A percentile compares a stretch with the other conserved stretches of the same genome.
Evolutionary conservation across 53 echinoderm and acorn worm genomes (phyloP).

Genomic region (Zoroaster sp.): DNA sequence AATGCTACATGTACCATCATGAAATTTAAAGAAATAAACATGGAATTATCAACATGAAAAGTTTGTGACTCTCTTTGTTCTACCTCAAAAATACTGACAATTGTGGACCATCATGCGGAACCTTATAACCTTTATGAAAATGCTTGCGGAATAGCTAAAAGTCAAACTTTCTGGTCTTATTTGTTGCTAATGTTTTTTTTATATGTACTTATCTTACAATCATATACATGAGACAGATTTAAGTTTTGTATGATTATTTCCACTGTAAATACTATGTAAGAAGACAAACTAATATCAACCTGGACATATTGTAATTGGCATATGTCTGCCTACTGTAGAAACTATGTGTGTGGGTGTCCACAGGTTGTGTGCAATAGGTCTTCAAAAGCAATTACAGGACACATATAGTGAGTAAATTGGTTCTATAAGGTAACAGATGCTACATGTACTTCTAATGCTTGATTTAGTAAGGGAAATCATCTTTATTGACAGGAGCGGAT

Average conservation of each 20-base stretch:
- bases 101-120: no score
- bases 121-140: no score
- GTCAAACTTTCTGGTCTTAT: neutral
- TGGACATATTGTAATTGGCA: neutral
- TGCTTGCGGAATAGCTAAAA: neutral
- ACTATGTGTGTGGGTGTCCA: neutral
- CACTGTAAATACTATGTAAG: neutral
- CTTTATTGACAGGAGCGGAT: neutral
- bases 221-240: neutral
- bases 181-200: neutral
- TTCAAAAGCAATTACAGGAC: neutral
- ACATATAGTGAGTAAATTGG: neutral
- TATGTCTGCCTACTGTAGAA: neutral
- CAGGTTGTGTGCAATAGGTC: neutral
- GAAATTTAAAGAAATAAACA: no score
- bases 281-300: neutral
- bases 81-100: no score
- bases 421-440: neutral
- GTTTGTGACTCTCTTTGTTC: no score
- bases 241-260: neutral
- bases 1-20: no score
- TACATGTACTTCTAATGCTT: neutral
- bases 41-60: no score
- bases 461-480: neutral
- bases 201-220: neutral